These are phyloP conservation scores for Caenorhabditis tropicalis DNA, from an alignment of 1,140 invertebrate species.

Conservation along the genomic window DNA sequence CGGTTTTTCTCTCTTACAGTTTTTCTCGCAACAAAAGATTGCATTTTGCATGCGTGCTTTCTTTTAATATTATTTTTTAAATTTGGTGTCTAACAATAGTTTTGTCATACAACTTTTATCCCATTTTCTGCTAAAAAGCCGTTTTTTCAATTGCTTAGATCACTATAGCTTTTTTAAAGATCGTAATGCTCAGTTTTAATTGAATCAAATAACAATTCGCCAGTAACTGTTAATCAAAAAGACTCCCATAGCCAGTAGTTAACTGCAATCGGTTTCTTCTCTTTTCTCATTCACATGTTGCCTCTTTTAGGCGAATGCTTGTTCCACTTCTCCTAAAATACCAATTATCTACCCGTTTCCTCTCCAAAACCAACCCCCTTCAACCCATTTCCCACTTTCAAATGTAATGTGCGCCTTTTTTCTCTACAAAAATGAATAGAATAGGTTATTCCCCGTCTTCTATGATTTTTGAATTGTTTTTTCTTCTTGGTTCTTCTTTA, in stretches of 20 bases:
- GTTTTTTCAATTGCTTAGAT: constrained; percentile 16
- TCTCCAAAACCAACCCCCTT: background rate
- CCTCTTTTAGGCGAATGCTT: constrained; percentile 15
- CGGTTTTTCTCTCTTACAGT: constrained; percentile 27
- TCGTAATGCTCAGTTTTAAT: background rate
- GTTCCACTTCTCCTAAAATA: background rate
- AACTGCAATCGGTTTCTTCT: background rate
- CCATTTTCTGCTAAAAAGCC: background rate
- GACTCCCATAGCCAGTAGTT: background rate
- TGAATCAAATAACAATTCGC: background rate
- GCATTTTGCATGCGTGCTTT: constrained; percentile 36
- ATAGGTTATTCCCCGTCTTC: background rate
- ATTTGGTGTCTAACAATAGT: background rate
- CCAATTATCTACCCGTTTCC: background rate
- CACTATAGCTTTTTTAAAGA: background rate
- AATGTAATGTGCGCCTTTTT: constrained; percentile 15
- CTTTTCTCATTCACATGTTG: background rate
- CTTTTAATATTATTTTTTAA: background rate
- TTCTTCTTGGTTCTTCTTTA: background rate
- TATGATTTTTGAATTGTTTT: background rate
- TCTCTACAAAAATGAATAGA: background rate
- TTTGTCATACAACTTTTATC: background rate
- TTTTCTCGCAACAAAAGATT: constrained; percentile 2
- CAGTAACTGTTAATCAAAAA: constrained; percentile 12
- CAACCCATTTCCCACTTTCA: constrained; percentile 21